Conservation (phyloP, 2,797 vertebrate genomes). For the Natrix natrix region DNA sequence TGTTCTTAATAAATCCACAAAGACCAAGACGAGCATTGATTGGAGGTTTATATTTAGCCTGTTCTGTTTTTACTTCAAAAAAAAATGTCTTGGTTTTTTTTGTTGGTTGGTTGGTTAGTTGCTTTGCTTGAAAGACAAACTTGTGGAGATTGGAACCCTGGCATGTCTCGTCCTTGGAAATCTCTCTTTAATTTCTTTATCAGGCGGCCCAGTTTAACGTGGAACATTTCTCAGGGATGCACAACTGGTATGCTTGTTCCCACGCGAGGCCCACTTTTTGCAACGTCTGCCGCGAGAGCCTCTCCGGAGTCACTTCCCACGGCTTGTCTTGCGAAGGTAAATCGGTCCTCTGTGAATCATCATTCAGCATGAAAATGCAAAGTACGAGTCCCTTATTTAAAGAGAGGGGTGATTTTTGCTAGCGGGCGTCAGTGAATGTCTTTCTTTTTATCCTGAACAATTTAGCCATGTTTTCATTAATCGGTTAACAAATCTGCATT, state of each 20-base stretch:
- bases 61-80: constrained; percentile 28
- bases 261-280: constrained; percentile 98
- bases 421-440: fast-evolving
- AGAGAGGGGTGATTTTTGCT: background rate
- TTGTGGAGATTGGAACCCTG: constrained; percentile 46
- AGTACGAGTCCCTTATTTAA: background rate
- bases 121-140: constrained; percentile 9
- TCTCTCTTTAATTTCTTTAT: constrained; percentile 81
- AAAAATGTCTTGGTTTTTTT: background rate
- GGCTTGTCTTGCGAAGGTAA: constrained; percentile 98
- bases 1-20: background rate
- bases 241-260: constrained; percentile 99
- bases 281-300: constrained; percentile 96
- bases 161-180: constrained; percentile 73
- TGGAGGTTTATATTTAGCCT: constrained; percentile 3
- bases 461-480: background rate
- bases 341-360: fast-evolving
- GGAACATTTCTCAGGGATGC: constrained; percentile 99
- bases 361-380: background rate
- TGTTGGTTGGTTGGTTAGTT: background rate
- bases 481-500: background rate
- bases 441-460: background rate
- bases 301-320: constrained; percentile 97
- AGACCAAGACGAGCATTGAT: background rate
- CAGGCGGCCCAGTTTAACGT: constrained; percentile 99